Base-by-base conservation (phyloP, 2,888 invertebrate genomes). In the Matsumyia berberina region DNA sequence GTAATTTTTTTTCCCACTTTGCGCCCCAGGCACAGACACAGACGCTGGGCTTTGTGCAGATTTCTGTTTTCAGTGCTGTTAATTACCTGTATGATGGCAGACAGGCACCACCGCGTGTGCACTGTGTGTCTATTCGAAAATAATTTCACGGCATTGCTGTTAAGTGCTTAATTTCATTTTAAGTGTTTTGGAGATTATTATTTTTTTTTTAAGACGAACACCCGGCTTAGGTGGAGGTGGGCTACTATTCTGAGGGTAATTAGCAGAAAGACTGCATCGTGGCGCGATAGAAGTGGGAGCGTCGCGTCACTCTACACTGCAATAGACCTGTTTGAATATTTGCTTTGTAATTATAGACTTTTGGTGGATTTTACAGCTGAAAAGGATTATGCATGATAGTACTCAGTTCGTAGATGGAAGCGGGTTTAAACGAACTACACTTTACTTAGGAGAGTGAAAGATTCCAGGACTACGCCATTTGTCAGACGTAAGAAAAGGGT, bases 141-240 rank as follows among this genome's bases (percentile, higher is more conserved):
- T 74, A 83, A 83, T 79, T 83, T 69, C 64, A 83, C 73, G 69
- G 83, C 83, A 73, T 42, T 73, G 42, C 79, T 67, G 64, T 72
- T 67, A 79, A 83, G 73, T 83, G 79, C 79, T 79, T 83, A 83
- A 83, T 83, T 83, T 74, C 57, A 33, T 74, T 79, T 83, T 74
- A 79, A 83, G 60, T 73, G 73, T 69, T 69, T 60, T 49, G 64
- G 42, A 53, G 49, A 31, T 12, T 62, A 29, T 53, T 51, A 24
- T 53, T 46, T 44, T 42, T 60, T 58, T 37, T 44, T 44, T 55
- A n/a, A n/a, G n/a, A n/a, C n/a, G n/a, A n/a, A n/a, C n/a, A n/a
- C n/a, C n/a, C n/a, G n/a, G n/a, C n/a, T 12, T 51, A 57, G n/a
- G 33, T 5, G 39, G 24, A 33, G 53, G 53, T 60, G 72, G 19